Conservation (phyloP, 2,888 invertebrate species). For the Conus canariensis region DNA sequence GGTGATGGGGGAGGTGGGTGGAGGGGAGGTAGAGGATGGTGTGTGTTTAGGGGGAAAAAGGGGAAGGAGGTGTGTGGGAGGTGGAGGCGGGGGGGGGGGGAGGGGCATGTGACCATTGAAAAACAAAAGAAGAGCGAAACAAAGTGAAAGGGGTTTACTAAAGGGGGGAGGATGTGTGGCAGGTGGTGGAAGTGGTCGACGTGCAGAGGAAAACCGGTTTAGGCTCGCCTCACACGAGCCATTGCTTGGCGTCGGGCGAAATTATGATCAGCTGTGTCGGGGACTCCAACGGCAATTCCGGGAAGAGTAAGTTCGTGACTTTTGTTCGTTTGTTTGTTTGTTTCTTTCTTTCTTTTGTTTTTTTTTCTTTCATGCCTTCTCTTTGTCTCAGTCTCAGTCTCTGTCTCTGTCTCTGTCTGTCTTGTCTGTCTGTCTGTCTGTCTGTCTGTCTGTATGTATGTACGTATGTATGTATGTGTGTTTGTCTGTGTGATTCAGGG, state of each 20-base stretch:
- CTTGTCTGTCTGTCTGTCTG: not conserved
- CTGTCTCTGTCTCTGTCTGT: not conserved
- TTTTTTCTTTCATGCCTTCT: not conserved
- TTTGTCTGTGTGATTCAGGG: too few relatives aligned
- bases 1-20: too few relatives aligned
- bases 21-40: too few relatives aligned
- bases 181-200: constrained; percentile 90
- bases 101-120: too few relatives aligned
- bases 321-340: not conserved
- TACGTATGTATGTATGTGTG: not conserved
- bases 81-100: too few relatives aligned
- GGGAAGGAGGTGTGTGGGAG: too few relatives aligned
- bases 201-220: constrained; percentile 86
- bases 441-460: not conserved
- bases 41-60: too few relatives aligned
- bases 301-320: constrained; percentile 82
- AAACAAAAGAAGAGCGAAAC: too few relatives aligned
- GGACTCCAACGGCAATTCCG: constrained; percentile 88
- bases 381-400: not conserved
- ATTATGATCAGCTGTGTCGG: constrained; percentile 98
- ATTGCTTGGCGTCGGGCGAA: constrained; percentile 94
- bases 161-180: constrained; percentile 34
- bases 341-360: not conserved
- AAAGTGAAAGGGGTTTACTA: too few relatives aligned
- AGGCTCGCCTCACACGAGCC: constrained; percentile 94